Percentiles rank a stretch among this genome's conserved stretches.
phyloP scores from a whole-genome alignment of 92 coral and sea anemone genomes.

The Hydrozoanthus gracilis region DNA sequence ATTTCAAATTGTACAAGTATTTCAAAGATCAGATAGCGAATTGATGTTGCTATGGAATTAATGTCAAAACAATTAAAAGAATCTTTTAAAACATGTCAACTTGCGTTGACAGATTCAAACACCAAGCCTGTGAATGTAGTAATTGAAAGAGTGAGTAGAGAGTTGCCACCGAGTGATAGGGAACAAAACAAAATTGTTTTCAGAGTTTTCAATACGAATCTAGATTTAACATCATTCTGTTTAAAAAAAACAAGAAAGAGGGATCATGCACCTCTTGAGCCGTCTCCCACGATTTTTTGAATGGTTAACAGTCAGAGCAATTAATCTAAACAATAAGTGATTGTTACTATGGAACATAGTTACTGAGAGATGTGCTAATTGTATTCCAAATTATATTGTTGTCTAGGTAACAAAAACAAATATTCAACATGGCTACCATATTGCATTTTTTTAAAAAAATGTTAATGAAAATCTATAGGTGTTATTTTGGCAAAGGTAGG shows the following conservation, averaged over 20 bases:
- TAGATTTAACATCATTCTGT: not conserved
- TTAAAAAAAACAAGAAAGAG: not conserved
- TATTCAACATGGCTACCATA: not conserved
- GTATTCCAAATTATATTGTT: not conserved
- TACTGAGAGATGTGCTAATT: not conserved
- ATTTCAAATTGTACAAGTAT: constrained; percentile 13
- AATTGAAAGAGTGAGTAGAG: constrained; percentile 11
- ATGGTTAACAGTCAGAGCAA: not conserved
- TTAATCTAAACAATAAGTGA: not conserved
- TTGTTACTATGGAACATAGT: not conserved
- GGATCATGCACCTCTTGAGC: not conserved
- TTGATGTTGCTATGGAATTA: too few relatives aligned
- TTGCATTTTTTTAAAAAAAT: too few relatives aligned
- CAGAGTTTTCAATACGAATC: not conserved
- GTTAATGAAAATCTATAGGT: too few relatives aligned
- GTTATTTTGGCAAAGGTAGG: not conserved
- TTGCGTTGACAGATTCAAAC: constrained; percentile 3
- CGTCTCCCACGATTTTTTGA: not conserved
- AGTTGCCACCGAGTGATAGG: constrained; percentile 5
- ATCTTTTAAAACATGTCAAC: not conserved
- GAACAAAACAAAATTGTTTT: constrained; percentile 1
- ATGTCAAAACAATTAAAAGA: not conserved
- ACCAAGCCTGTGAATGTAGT: constrained; percentile 34
- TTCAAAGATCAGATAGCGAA: not conserved
- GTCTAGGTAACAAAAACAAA: not conserved